A percentile compares a stretch with the other conserved stretches of the same genome.
Conservation (phyloP, 1,140 invertebrate species). For the Megathymus violae region DNA sequence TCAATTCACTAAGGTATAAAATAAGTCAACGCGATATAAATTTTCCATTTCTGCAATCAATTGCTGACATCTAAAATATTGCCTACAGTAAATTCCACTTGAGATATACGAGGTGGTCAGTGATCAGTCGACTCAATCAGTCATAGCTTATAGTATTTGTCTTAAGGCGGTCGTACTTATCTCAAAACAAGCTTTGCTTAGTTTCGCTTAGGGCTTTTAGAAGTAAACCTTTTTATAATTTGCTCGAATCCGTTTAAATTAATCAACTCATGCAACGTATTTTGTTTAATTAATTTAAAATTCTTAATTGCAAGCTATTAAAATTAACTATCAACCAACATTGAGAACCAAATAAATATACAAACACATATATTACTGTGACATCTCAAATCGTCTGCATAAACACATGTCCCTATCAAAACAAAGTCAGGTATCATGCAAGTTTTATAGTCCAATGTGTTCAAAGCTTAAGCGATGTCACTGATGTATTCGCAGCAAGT, state of each 20-base stretch:
- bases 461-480: slow-evolving; percentile 36
- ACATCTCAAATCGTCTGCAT: slow-evolving; percentile 16
- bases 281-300: neutral
- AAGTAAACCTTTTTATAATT: neutral
- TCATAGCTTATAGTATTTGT: slow-evolving; percentile 34
- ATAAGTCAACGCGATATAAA: slow-evolving; percentile 13
- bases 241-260: neutral
- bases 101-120: slow-evolving; percentile 33
- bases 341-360: slow-evolving; percentile 24
- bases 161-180: slow-evolving; percentile 18
- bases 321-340: neutral
- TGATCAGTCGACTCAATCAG: slow-evolving; percentile 34
- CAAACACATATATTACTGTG: slow-evolving; percentile 21
- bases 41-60: slow-evolving; percentile 31
- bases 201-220: slow-evolving; percentile 18
- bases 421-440: slow-evolving; percentile 17
- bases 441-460: slow-evolving; percentile 28
- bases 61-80: slow-evolving; percentile 32
- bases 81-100: slow-evolving; percentile 23
- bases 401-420: slow-evolving; percentile 28
- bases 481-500: slow-evolving; percentile 41
- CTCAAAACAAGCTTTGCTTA: slow-evolving; percentile 15
- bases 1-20: slow-evolving; percentile 24
- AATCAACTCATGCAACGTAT: neutral
- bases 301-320: neutral